phyloP scores from a whole-genome alignment of 2,797 vertebrate species.

The Scomberomorus guttatus region DNA sequence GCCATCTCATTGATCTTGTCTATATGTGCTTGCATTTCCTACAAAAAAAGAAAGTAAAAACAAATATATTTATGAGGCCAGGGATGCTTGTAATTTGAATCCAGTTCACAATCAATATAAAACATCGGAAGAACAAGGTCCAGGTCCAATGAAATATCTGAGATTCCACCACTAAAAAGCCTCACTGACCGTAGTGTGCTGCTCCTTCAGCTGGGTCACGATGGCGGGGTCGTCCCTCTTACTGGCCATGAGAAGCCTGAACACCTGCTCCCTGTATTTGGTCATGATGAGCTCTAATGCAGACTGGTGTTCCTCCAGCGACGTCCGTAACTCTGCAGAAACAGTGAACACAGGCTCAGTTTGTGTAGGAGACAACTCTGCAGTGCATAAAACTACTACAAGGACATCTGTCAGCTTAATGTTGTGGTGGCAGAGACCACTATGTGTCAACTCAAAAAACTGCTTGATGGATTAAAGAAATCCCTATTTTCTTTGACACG shows the following conservation, averaged over 20 bases:
- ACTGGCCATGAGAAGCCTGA: constrained; percentile 95
- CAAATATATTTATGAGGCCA: not conserved
- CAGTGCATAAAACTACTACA: not conserved
- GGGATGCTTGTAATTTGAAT: not conserved
- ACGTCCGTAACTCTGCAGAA: constrained; percentile 90
- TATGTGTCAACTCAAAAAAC: not conserved
- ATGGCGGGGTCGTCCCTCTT: constrained; percentile 96
- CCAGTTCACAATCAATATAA: not conserved
- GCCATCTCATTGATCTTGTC: constrained; percentile 99
- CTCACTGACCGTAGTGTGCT: constrained; percentile 92
- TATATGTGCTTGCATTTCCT: constrained; percentile 96
- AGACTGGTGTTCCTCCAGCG: constrained; percentile 98
- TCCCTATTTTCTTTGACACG: not conserved
- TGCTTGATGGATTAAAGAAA: not conserved
- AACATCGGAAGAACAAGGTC: too few relatives aligned
- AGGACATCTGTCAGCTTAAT: not conserved
- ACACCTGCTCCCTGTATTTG: constrained; percentile 99
- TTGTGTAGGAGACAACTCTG: not conserved
- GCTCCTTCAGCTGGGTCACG: constrained; percentile 94
- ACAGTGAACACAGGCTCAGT: constrained; percentile 19
- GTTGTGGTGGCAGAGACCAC: not conserved
- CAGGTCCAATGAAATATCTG: not conserved
- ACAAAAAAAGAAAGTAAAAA: constrained; percentile 3
- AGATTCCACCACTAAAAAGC: not conserved
- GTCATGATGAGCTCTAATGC: constrained; percentile 99